A percentile compares a stretch with the other conserved stretches of the same genome.
Conservation (phyloP, 2,888 invertebrate genomes). For the Acleris cristana region DNA sequence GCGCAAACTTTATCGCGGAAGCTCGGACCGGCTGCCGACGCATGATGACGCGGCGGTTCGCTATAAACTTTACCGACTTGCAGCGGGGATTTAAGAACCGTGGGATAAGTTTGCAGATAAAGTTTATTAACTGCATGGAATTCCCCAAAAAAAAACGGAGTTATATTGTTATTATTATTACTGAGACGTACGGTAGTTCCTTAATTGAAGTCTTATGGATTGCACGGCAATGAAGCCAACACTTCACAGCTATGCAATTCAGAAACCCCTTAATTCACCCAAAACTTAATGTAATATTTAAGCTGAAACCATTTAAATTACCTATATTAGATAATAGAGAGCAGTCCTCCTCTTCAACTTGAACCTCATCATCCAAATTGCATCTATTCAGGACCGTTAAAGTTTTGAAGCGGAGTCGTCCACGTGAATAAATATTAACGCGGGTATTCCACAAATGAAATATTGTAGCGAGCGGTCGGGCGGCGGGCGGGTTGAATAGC, state of each 20-base stretch:
- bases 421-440: conserved; percentile 38
- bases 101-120: neutral
- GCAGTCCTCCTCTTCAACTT: neutral
- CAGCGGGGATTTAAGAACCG: neutral
- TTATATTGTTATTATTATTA: no score
- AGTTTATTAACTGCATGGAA: neutral
- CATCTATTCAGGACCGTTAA: conserved; percentile 30
- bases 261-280: no score
- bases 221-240: no score
- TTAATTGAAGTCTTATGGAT: no score
- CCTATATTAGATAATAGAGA: no score
- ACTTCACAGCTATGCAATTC: no score
- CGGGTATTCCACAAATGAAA: conserved; percentile 40
- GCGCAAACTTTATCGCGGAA: conserved; percentile 75
- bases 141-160: no score
- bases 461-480: conserved; percentile 43
- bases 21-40: conserved; percentile 50
- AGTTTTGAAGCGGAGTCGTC: conserved; percentile 32
- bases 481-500: conserved; percentile 49
- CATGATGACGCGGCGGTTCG: conserved; percentile 56
- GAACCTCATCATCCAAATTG: conserved; percentile 29
- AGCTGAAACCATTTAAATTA: no score
- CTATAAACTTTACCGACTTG: conserved; percentile 53
- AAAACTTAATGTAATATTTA: no score
- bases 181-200: no score